Base-by-base conservation (phyloP, 1,140 invertebrate species). In the Penaeus japonicus region DNA sequence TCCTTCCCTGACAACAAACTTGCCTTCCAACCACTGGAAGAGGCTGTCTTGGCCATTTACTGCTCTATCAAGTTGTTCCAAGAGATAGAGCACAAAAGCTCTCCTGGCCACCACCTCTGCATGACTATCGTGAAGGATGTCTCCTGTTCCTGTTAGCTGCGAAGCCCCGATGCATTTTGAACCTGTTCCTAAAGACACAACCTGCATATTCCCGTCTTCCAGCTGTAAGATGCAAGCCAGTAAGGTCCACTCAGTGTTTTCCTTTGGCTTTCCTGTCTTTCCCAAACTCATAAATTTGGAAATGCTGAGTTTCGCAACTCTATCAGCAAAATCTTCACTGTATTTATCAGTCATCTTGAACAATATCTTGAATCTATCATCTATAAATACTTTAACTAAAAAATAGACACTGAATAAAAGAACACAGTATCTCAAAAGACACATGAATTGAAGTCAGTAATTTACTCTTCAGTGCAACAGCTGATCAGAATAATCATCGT, bases 81-180 rank as follows among this genome's bases (percentile, higher is more conserved):
- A 95, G 30, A 97, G 91, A 92, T 96, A 98, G 84, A 95, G 93
- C 62, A 97, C 90, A 92, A 99, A 97, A 0, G 95, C 95, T 91
- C 98, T 94, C 91, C 97, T 93, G 12, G 96, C 95, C 32, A 99
- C 93, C 54, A 98, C 94, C 94, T 99, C 98, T 17, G 97, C 97
- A 94, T 99, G 98, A 70, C 96, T 97, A 92, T 99, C 98, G 92
- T 96, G 96, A 22, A 99, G 89, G 84, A 96, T 94, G 91, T 94
- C 94, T 22, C 97, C 97, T 73, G 92, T 92, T 24, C 93, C 90
- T 86, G 94, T 95, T 93, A 96, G 93, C 91, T 95, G 95, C 54
- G 93, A 94, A 87, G 94, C 93, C 24, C 97, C 96, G 89, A 99
- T 94, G 93, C 97, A 98, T 93, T 98, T 98, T 4, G 97, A 96